A percentile compares a stretch with the other conserved stretches of the same genome.
These are phyloP conservation scores for Buceros bicornis DNA, from an alignment of 2,797 vertebrate genomes.

Conservation along the genomic window DNA sequence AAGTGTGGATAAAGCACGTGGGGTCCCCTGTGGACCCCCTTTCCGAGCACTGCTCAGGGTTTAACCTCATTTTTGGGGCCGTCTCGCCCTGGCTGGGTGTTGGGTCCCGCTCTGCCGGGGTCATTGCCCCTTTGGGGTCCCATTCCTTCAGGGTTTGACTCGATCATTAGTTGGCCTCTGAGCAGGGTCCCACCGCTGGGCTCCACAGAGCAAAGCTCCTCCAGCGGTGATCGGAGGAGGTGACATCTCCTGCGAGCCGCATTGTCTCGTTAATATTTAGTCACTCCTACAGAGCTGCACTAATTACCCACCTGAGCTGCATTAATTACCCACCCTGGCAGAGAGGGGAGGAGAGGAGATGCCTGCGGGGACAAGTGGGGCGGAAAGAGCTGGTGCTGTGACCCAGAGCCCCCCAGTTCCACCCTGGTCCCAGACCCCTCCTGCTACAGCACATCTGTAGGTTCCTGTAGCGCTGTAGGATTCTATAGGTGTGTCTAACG, in stretches of 20 bases:
- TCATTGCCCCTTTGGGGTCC: not conserved
- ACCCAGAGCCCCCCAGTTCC: not conserved
- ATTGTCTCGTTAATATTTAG: not conserved
- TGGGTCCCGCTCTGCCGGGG: fast-evolving
- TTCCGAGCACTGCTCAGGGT: fast-evolving
- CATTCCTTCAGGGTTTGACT: not conserved
- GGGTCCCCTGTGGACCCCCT: not conserved
- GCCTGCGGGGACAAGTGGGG: not conserved
- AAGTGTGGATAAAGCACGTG: not conserved
- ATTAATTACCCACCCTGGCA: not conserved
- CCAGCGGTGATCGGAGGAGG: not conserved
- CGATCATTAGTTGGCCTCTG: fast-evolving
- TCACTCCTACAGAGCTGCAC: not conserved
- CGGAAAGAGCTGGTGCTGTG: not conserved
- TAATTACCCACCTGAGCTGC: not conserved
- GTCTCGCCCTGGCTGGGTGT: not conserved
- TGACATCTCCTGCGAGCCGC: not conserved
- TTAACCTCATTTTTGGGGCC: not conserved
- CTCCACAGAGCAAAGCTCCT: not conserved
- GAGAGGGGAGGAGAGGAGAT: not conserved
- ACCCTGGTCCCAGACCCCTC: not conserved
- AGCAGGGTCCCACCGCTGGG: not conserved
- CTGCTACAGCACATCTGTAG: not conserved
- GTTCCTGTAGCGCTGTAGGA: fast-evolving
- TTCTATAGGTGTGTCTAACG: fast-evolving